Evolutionary conservation across 2,888 invertebrate genomes (phyloP).

Genomic region (Hololepta plana): DNA sequence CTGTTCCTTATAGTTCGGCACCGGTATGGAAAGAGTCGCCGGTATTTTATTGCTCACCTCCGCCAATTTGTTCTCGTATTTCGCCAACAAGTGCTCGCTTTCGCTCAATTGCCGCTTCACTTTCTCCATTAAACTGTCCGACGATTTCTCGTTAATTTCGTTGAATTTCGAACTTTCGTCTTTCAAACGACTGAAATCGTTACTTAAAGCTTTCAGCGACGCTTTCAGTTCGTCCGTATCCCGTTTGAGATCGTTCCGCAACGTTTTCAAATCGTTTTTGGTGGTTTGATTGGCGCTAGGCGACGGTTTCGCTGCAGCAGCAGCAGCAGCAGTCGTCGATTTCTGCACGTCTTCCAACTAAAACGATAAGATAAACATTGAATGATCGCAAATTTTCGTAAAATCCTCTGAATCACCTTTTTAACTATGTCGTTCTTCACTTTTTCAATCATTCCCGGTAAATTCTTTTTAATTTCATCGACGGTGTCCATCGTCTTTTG

Average conservation of each 20-base stretch:
- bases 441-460: conserved; percentile 29
- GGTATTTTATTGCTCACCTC: conserved; percentile 24
- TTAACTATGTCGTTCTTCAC: conserved; percentile 25
- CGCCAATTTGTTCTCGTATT: conserved; percentile 36
- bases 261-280: conserved; percentile 17
- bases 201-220: neutral
- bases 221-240: no score
- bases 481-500: conserved; percentile 43
- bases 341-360: conserved; percentile 6
- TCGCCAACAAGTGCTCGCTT: conserved; percentile 35
- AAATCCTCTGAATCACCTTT: conserved; percentile 17
- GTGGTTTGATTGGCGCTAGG: conserved; percentile 12
- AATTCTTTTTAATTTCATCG: conserved; percentile 29
- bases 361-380: no score
- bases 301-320: conserved; percentile 14
- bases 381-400: no score
- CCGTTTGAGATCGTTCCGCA: conserved; percentile 16
- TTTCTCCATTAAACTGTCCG: conserved; percentile 27
- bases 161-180: conserved; percentile 17
- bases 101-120: conserved; percentile 28
- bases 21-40: no score
- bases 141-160: conserved; percentile 27
- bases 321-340: no score
- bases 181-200: no score
- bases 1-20: conserved; percentile 5